A percentile compares a stretch with the other conserved stretches of the same genome.
phyloP scores from a whole-genome alignment of 1,140 invertebrate species.

The Octopus bimaculoides region DNA sequence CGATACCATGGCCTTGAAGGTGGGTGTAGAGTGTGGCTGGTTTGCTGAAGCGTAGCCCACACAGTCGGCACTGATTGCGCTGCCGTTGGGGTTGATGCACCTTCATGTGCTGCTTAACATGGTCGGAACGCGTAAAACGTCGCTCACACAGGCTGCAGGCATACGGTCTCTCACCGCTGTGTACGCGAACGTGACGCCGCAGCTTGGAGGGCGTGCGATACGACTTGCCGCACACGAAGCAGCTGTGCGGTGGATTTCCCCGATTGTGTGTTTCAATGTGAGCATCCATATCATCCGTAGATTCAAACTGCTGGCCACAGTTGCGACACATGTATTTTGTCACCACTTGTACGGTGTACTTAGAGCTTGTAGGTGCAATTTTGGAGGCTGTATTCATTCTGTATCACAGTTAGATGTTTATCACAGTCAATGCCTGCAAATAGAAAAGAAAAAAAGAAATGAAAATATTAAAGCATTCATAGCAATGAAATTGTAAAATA shows the following conservation, averaged over 20 bases:
- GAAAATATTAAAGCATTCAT: background rate
- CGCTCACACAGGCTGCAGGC: conserved; percentile 79
- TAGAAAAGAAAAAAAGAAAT: background rate
- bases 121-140: conserved; percentile 81
- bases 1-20: conserved; percentile 18
- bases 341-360: conserved; percentile 29
- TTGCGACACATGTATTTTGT: conserved; percentile 44
- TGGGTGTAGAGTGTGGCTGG: conserved; percentile 11
- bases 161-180: conserved; percentile 93
- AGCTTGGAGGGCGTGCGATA: conserved; percentile 91
- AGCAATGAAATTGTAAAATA: background rate
- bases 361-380: conserved; percentile 4
- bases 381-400: conserved; percentile 9
- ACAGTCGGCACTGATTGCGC: conserved; percentile 32
- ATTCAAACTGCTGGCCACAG: conserved; percentile 44
- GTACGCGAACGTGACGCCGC: conserved; percentile 80
- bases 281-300: conserved; percentile 39
- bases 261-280: conserved; percentile 38
- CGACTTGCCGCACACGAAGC: conserved; percentile 78
- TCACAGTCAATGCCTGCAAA: conserved; percentile 11
- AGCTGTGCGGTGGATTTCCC: conserved; percentile 65
- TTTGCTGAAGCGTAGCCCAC: conserved; percentile 35
- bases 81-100: conserved; percentile 41
- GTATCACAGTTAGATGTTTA: conserved; percentile 5
- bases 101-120: conserved; percentile 48